Base-by-base conservation (phyloP, 1,140 invertebrate species). In the Trypoxylus dichotomus region DNA sequence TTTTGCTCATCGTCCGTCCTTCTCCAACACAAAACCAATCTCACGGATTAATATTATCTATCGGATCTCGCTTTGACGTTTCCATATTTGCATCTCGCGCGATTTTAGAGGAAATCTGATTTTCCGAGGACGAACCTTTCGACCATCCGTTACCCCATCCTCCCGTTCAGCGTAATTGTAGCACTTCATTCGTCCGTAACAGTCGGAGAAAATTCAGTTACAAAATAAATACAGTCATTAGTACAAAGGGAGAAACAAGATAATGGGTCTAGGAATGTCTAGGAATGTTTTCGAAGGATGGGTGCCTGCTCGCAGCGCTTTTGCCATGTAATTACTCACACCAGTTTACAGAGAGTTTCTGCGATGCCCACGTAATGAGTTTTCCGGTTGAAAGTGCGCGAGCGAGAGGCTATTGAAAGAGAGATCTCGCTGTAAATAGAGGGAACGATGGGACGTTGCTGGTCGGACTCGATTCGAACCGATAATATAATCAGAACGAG, bases 141-240 rank as follows among this genome's bases (percentile, higher is more conserved):
- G 32, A 37, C 10, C 32, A n/a, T n/a, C n/a, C n/a, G n/a, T n/a
- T 8, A 37, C 10, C 47, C 47, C 2, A n/a, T 54, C 19, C 47
- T 19, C 47, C 15, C 19, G 19, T 2, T n/a, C 47, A 2, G 15
- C 19, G 47, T 54, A 54, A 54, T n/a, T n/a, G 43, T 13, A 13
- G 13, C 43, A 47, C n/a, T 47, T 47, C 43, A 47, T 47, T 47
- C 43, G 43, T 3, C 3, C 43, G 43, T 47, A 63, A 27, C n/a
- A 24, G 60, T 25, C 60, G 25, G 60, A 24, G 19, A 21, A 63
- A 63, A 63, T 63, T 63, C 25, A 63, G 60, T 63, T 63, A 63
- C 60, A 63, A 63, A 63, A 63, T 63, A 63, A 63, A 63, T 63
- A 63, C 60, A 63, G 60, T 63, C 60, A 27, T 63, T 63, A 27